Evolutionary conservation across 2,113 vertebrate genomes (phyloP).

Genomic region (Eulemur rufifrons): DNA sequence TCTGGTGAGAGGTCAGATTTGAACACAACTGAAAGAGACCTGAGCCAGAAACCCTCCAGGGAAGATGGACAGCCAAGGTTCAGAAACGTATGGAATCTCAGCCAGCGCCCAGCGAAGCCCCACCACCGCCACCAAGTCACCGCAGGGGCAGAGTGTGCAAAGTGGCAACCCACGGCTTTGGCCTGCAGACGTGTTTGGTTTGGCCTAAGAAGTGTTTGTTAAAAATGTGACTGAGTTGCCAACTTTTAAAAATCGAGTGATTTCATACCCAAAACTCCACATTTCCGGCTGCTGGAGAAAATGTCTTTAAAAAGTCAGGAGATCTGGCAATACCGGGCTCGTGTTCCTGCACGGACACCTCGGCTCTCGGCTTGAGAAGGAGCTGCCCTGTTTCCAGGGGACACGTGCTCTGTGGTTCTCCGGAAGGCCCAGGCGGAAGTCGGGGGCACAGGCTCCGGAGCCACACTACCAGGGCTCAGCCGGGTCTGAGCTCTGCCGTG

Average conservation of each 20-base stretch:
- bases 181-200: slow-evolving; percentile 58
- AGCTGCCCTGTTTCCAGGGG: neutral
- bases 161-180: slow-evolving; percentile 29
- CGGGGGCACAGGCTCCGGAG: neutral
- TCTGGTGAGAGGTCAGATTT: neutral
- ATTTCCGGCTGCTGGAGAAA: slow-evolving; percentile 49
- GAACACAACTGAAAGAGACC: neutral
- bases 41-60: neutral
- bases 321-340: neutral
- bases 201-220: slow-evolving; percentile 55
- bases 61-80: neutral
- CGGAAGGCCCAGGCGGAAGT: fast-evolving
- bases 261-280: slow-evolving; percentile 59
- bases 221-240: slow-evolving; percentile 59
- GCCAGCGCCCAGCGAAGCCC: neutral
- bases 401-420: neutral
- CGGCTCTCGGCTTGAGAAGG: neutral
- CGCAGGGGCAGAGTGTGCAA: neutral
- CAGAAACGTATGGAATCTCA: neutral
- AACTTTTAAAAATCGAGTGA: slow-evolving; percentile 60
- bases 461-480: fast-evolving
- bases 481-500: neutral
- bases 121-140: neutral
- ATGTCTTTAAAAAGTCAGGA: slow-evolving; percentile 28
- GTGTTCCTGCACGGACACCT: fast-evolving